Conservation (phyloP, 2,888 invertebrate species). For the Idaea dimidiata region DNA sequence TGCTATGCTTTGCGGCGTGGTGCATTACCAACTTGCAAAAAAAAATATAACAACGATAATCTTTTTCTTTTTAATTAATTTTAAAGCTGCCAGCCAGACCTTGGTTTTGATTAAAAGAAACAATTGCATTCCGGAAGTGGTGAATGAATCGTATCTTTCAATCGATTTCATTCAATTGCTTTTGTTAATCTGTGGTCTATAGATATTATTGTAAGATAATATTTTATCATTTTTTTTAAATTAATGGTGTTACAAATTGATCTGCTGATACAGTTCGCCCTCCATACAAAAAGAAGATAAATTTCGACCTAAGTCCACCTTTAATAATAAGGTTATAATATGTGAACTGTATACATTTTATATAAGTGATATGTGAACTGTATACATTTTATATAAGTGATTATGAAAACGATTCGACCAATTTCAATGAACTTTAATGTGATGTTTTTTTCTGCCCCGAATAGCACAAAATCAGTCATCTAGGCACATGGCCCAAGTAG, state of each 20-base stretch:
- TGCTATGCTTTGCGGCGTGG: neutral
- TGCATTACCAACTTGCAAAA: neutral
- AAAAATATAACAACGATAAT: neutral
- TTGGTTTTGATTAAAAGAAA: constrained; percentile 38
- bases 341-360: too few relatives aligned
- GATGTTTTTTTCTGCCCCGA: too few relatives aligned
- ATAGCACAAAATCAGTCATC: too few relatives aligned
- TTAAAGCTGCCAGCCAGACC: constrained; percentile 30
- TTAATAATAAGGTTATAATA: too few relatives aligned
- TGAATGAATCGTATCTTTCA: constrained; percentile 31
- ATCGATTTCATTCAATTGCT: constrained; percentile 36
- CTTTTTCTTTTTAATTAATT: constrained; percentile 12
- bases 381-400: too few relatives aligned
- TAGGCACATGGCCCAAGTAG: too few relatives aligned
- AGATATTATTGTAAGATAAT: constrained; percentile 7
- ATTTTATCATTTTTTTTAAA: neutral
- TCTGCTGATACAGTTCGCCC: too few relatives aligned
- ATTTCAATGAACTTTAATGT: too few relatives aligned
- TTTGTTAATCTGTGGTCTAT: constrained; percentile 37
- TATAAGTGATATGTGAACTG: too few relatives aligned
- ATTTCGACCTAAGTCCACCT: too few relatives aligned
- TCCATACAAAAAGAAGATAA: too few relatives aligned
- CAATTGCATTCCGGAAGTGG: constrained; percentile 40
- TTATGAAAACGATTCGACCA: too few relatives aligned
- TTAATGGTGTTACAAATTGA: neutral